A percentile compares a stretch with the other conserved stretches of the same genome.
These are phyloP conservation scores for Neria commutata DNA, from an alignment of 2,888 invertebrate species.

Conservation along the genomic window DNA sequence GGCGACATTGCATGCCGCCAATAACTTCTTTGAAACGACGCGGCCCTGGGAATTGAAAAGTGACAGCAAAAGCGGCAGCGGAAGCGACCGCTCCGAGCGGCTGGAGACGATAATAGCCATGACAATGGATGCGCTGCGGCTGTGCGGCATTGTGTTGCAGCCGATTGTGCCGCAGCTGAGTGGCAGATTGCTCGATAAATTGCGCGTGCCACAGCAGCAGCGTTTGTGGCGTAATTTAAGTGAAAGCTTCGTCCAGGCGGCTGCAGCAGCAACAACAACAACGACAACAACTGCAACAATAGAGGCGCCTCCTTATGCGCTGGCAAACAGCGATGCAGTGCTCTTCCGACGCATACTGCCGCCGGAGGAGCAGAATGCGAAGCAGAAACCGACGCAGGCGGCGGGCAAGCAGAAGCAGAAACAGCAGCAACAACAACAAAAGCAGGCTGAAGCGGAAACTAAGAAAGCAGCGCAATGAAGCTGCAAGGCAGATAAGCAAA, in stretches of 20 bases:
- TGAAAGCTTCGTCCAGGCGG: slow-evolving; percentile 42
- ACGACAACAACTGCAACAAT: not conserved
- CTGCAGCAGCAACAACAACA: not conserved
- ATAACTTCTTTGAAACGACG: slow-evolving; percentile 83
- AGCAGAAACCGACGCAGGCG: slow-evolving; percentile 13
- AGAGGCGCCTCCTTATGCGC: too few relatives aligned
- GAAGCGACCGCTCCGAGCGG: slow-evolving; percentile 57
- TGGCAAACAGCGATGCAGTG: slow-evolving; percentile 42
- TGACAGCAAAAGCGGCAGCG: slow-evolving; percentile 18
- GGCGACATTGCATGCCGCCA: slow-evolving; percentile 75
- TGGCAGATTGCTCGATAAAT: slow-evolving; percentile 72
- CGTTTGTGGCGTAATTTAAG: slow-evolving; percentile 65
- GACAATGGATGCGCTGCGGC: slow-evolving; percentile 82
- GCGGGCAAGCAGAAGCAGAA: slow-evolving; percentile 17
- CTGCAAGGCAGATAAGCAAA: not conserved
- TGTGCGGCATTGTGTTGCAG: slow-evolving; percentile 79
- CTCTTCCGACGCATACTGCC: slow-evolving; percentile 54
- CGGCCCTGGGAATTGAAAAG: slow-evolving; percentile 87
- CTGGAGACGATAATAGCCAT: slow-evolving; percentile 79
- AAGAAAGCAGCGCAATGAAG: slow-evolving; percentile 16
- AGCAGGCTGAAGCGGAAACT: not conserved
- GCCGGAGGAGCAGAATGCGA: slow-evolving; percentile 33
- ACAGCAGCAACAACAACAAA: not conserved
- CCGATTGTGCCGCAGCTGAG: slow-evolving; percentile 84
- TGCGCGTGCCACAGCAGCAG: slow-evolving; percentile 63